Evolutionary conservation across 2,888 invertebrate genomes (phyloP).

Genomic region (Eupithecia subfuscata): DNA sequence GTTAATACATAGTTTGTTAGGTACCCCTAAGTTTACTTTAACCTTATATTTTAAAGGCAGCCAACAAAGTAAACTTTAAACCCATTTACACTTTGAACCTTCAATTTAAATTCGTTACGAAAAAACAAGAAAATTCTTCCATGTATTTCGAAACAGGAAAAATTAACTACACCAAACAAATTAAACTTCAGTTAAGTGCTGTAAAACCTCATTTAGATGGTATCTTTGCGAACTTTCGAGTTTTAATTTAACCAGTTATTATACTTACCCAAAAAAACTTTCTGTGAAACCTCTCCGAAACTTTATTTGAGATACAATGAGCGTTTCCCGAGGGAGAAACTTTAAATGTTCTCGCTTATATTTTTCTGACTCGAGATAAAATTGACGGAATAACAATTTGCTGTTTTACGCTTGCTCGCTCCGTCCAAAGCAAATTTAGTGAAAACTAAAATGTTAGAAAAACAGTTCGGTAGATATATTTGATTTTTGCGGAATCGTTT

Average conservation of each 20-base stretch:
- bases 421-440: neutral
- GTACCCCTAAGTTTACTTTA: neutral
- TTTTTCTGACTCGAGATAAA: constrained; percentile 52
- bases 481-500: too few species aligned
- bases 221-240: constrained; percentile 43
- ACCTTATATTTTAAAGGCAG: neutral
- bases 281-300: constrained; percentile 49
- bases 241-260: constrained; percentile 64
- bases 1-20: too few species aligned
- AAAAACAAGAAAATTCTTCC: constrained; percentile 21
- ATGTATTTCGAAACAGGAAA: constrained; percentile 30
- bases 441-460: neutral
- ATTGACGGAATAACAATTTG: constrained; percentile 46
- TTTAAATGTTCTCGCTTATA: constrained; percentile 65
- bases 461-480: neutral
- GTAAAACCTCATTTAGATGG: constrained; percentile 42
- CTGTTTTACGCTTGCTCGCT: neutral
- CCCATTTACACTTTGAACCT: neutral
- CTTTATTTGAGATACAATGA: constrained; percentile 58
- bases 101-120: neutral
- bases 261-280: constrained; percentile 47
- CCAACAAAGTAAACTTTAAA: neutral
- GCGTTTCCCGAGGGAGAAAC: constrained; percentile 62
- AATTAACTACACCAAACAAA: constrained; percentile 40
- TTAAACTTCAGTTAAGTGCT: constrained; percentile 43